phyloP scores from a whole-genome alignment of 1,140 invertebrate species.

The Lepidostoma basale region DNA sequence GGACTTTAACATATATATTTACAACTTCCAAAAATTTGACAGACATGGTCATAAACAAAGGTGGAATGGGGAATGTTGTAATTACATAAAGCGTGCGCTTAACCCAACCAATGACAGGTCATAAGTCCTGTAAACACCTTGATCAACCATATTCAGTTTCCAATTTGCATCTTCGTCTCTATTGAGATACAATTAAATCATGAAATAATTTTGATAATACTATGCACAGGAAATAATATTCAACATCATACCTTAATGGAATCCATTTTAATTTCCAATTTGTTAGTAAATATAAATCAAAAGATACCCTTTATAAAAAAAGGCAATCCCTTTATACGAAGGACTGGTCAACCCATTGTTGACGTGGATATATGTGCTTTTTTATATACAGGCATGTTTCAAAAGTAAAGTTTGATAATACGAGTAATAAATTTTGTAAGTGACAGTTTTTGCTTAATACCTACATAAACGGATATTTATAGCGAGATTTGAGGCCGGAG shows the following conservation, averaged over 20 bases:
- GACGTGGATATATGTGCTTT: conserved; percentile 20
- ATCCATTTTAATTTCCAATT: conserved; percentile 1
- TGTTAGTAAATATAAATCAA: conserved; percentile 14
- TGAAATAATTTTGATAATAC: no score
- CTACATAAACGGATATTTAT: conserved; percentile 13
- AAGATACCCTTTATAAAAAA: conserved; percentile 2
- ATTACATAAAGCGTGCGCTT: no score
- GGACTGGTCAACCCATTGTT: conserved; percentile 13
- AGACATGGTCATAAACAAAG: no score
- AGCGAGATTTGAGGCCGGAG: neutral
- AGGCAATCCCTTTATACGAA: conserved; percentile 8
- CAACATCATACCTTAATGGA: neutral
- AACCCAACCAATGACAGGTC: no score
- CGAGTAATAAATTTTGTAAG: conserved; percentile 16
- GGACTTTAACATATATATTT: no score
- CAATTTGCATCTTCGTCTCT: no score
- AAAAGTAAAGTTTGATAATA: conserved; percentile 22
- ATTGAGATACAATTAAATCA: no score
- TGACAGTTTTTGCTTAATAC: conserved; percentile 25
- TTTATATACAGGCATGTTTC: conserved; percentile 14
- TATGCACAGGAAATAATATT: no score
- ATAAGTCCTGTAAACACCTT: no score
- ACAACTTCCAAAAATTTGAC: no score
- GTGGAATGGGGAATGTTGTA: no score
- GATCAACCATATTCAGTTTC: no score